Percentiles rank a stretch among this genome's conserved stretches.
phyloP scores from a whole-genome alignment of 1,140 invertebrate genomes.

The Drosophila repletoides region DNA sequence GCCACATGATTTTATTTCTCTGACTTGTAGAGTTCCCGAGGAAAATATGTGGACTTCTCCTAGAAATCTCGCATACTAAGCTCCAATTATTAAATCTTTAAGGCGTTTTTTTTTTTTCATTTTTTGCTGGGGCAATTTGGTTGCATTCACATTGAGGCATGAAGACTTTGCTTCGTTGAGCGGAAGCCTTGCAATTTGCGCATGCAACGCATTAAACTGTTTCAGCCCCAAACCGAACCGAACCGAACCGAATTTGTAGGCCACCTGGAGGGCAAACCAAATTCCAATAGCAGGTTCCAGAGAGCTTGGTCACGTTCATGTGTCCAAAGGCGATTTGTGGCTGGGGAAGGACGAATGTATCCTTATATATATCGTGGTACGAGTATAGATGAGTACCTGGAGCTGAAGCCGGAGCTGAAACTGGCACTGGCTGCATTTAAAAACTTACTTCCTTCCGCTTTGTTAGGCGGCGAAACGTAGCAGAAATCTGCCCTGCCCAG shows the following conservation, averaged over 20 bases:
- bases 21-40: background rate
- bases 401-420: constrained; percentile 9
- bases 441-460: constrained; percentile 79
- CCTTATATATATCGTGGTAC: too few relatives aligned
- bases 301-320: constrained; percentile 36
- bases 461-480: constrained; percentile 64
- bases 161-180: constrained; percentile 57
- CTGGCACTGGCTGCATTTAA: constrained; percentile 57
- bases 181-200: constrained; percentile 68
- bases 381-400: constrained; percentile 7
- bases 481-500: constrained; percentile 46
- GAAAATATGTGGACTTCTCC: background rate
- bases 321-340: constrained; percentile 47
- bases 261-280: background rate
- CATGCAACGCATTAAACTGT: constrained; percentile 73
- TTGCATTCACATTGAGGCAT: constrained; percentile 33
- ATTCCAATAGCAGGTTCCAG: background rate
- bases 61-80: background rate
- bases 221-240: background rate
- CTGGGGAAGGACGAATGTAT: too few relatives aligned
- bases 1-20: too few relatives aligned
- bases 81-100: background rate
- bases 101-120: background rate
- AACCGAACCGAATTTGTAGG: background rate
- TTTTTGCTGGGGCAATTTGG: constrained; percentile 46